phyloP scores from a whole-genome alignment of 2,113 vertebrate species.

The Cebus imitator region DNA sequence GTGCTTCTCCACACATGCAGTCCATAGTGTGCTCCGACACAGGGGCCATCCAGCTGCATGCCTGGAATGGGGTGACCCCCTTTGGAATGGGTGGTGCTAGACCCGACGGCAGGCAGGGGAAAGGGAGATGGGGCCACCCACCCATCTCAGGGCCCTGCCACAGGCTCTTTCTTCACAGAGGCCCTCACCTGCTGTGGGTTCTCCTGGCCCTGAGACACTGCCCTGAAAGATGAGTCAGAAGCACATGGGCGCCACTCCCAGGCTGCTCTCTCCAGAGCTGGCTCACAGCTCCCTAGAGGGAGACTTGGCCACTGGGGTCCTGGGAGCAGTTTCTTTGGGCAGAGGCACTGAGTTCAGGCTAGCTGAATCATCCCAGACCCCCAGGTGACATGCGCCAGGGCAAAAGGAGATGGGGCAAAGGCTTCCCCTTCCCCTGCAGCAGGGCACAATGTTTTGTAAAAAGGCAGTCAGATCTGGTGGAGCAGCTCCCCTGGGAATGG shows the following conservation, averaged over 20 bases:
- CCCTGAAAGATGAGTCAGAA: background rate
- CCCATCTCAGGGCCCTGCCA: background rate
- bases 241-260: rapidly evolving
- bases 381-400: background rate
- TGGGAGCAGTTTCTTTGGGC: background rate
- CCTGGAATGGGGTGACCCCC: constrained; percentile 98
- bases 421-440: constrained; percentile 96
- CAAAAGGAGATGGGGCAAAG: background rate
- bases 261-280: background rate
- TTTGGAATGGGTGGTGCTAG: constrained; percentile 96
- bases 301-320: background rate
- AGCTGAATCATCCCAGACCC: background rate
- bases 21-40: constrained; percentile 97
- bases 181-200: background rate
- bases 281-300: background rate
- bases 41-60: constrained; percentile 98
- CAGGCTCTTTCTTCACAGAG: background rate
- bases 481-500: constrained; percentile 98
- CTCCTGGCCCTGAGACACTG: background rate
- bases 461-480: constrained; percentile 73
- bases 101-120: constrained; percentile 82
- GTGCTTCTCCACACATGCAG: constrained; percentile 95
- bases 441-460: constrained; percentile 67
- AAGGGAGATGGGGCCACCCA: background rate
- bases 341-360: background rate